A percentile compares a stretch with the other conserved stretches of the same genome.
These are phyloP conservation scores for Tinea pellionella DNA, from an alignment of 2,888 invertebrate species.

Conservation along the genomic window DNA sequence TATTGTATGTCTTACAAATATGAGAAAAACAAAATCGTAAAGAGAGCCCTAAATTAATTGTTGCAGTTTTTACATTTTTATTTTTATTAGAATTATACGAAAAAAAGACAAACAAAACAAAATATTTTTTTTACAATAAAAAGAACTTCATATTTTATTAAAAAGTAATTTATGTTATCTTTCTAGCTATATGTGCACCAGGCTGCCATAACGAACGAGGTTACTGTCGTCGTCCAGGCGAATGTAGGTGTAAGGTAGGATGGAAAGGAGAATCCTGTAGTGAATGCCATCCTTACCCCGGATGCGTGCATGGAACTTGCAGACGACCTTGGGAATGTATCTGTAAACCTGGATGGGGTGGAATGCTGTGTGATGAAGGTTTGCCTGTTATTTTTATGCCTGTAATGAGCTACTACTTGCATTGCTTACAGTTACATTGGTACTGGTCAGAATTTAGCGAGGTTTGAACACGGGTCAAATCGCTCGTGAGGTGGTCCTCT, in stretches of 20 bases:
- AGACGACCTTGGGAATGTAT: slow-evolving; percentile 90
- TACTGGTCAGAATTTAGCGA: too few species aligned
- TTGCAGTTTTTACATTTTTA: too few species aligned
- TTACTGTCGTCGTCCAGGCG: slow-evolving; percentile 79
- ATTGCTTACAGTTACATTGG: too few species aligned
- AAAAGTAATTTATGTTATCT: slow-evolving; percentile 11
- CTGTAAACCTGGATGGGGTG: slow-evolving; percentile 90
- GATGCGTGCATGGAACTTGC: slow-evolving; percentile 88
- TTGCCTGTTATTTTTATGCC: slow-evolving; percentile 21
- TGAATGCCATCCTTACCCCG: slow-evolving; percentile 87
- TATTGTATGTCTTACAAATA: too few species aligned
- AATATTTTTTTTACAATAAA: too few species aligned
- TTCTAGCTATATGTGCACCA: slow-evolving; percentile 82
- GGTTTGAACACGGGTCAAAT: too few species aligned
- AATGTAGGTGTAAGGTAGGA: slow-evolving; percentile 82
- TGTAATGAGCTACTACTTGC: too few species aligned
- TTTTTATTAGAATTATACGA: too few species aligned
- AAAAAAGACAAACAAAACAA: too few species aligned
- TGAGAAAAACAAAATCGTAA: too few species aligned
- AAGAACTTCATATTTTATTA: background rate
- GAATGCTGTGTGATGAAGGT: slow-evolving; percentile 93
- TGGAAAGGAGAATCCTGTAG: slow-evolving; percentile 86
- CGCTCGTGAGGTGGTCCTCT: too few species aligned
- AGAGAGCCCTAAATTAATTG: too few species aligned
- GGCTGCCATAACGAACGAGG: slow-evolving; percentile 88